phyloP scores from a whole-genome alignment of 1,140 invertebrate species.

The Asobara japonica region DNA sequence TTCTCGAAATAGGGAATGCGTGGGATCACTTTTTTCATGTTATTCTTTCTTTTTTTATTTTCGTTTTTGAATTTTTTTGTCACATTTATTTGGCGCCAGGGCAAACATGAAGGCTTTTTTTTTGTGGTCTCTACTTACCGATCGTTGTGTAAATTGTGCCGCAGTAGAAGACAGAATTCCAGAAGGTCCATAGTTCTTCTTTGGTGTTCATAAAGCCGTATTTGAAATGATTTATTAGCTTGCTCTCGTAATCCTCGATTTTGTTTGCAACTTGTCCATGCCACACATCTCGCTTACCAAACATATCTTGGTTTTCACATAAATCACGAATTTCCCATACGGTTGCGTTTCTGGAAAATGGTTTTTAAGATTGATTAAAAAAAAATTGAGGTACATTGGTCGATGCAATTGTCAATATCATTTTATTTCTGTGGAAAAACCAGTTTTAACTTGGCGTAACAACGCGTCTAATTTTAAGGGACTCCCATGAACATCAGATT shows the following conservation, averaged over 20 bases:
- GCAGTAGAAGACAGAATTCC: slow-evolving; percentile 91
- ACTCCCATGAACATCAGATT: too few relatives aligned
- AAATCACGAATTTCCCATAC: slow-evolving; percentile 51
- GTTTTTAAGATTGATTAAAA: background rate
- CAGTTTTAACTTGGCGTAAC: too few relatives aligned
- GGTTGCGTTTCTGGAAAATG: slow-evolving; percentile 52
- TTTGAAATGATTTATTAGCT: slow-evolving; percentile 69
- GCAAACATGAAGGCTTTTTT: background rate
- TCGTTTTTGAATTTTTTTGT: background rate
- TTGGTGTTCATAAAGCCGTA: slow-evolving; percentile 60
- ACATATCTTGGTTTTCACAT: slow-evolving; percentile 51
- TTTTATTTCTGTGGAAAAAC: too few relatives aligned
- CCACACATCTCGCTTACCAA: slow-evolving; percentile 59
- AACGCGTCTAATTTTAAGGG: too few relatives aligned
- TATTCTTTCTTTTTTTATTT: background rate
- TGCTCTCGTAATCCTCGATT: slow-evolving; percentile 67
- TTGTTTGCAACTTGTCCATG: slow-evolving; percentile 61
- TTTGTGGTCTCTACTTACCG: slow-evolving; percentile 71
- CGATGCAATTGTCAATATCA: too few relatives aligned
- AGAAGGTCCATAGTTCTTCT: slow-evolving; percentile 82
- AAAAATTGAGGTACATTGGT: background rate
- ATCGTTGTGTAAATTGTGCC: slow-evolving; percentile 95
- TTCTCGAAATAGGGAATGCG: slow-evolving; percentile 33
- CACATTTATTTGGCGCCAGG: background rate
- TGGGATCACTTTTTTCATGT: slow-evolving; percentile 8